Percentiles rank a stretch among this genome's conserved stretches.
phyloP scores from a whole-genome alignment of 2,797 vertebrate species.

The Poeciliopsis paucimaculata region DNA sequence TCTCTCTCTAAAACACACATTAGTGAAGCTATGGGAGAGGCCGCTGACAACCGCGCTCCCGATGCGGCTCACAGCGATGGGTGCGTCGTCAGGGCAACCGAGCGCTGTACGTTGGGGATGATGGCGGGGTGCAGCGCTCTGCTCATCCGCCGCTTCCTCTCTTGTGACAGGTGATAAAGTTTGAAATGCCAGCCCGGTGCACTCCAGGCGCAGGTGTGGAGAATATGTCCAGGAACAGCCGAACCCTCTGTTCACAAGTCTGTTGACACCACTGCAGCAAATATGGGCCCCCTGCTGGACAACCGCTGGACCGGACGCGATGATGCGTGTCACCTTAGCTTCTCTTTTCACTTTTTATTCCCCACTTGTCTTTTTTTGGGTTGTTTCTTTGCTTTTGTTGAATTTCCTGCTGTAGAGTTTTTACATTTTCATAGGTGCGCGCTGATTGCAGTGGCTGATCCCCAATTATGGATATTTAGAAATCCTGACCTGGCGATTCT shows the following conservation, averaged over 20 bases:
- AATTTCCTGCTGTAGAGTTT: slow-evolving; percentile 3
- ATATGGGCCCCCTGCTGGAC: slow-evolving; percentile 23
- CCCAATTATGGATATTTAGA: too few species aligned
- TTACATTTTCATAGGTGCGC: not conserved
- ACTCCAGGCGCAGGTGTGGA: slow-evolving; percentile 62
- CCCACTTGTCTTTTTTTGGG: not conserved
- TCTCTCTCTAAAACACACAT: slow-evolving; percentile 7
- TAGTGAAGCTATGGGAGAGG: not conserved
- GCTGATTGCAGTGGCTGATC: too few species aligned
- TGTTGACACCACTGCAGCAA: slow-evolving; percentile 46
- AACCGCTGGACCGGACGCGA: slow-evolving; percentile 24
- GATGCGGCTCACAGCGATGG: slow-evolving; percentile 41
- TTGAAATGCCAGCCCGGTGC: slow-evolving; percentile 64
- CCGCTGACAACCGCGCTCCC: not conserved
- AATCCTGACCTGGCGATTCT: too few species aligned
- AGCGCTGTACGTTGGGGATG: not conserved
- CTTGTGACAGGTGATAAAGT: slow-evolving; percentile 74
- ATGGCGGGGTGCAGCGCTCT: slow-evolving; percentile 30
- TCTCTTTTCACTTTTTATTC: not conserved
- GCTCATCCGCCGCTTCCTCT: slow-evolving; percentile 53
- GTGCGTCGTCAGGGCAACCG: slow-evolving; percentile 27
- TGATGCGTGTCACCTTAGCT: slow-evolving; percentile 58
- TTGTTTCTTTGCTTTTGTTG: not conserved
- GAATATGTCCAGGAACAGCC: slow-evolving; percentile 67
- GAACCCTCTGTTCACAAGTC: slow-evolving; percentile 64